phyloP scores from a whole-genome alignment of 2,113 vertebrate genomes.

The Pomatorhinus ruficollis region DNA sequence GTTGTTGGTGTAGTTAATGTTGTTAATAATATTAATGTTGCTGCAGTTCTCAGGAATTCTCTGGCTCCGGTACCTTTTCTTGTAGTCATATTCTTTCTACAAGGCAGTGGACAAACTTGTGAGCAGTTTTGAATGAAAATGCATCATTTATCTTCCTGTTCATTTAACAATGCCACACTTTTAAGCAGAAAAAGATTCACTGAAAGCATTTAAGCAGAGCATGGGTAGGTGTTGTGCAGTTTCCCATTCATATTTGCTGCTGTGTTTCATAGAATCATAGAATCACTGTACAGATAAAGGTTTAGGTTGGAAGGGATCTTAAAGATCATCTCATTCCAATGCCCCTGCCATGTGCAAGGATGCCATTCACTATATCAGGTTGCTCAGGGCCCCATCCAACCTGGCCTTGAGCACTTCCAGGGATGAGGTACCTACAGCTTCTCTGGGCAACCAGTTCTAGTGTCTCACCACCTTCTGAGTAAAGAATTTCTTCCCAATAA shows the following conservation, averaged over 20 bases:
- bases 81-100: neutral
- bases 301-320: neutral
- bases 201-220: neutral
- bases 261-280: neutral
- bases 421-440: neutral
- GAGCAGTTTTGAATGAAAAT: neutral
- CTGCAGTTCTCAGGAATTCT: neutral
- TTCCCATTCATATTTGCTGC: neutral
- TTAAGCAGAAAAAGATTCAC: neutral
- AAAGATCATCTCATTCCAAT: neutral
- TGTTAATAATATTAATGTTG: neutral
- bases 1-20: neutral
- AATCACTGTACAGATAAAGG: neutral
- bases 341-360: neutral
- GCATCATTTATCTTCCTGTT: neutral
- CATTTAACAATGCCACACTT: neutral
- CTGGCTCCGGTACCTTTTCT: neutral
- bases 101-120: neutral
- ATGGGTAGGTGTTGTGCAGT: neutral
- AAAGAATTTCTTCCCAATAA: neutral
- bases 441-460: neutral
- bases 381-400: neutral
- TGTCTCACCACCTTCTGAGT: neutral
- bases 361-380: neutral
- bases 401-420: neutral